phyloP scores from a whole-genome alignment of 1,140 invertebrate species.

The Holotrichia oblita region DNA sequence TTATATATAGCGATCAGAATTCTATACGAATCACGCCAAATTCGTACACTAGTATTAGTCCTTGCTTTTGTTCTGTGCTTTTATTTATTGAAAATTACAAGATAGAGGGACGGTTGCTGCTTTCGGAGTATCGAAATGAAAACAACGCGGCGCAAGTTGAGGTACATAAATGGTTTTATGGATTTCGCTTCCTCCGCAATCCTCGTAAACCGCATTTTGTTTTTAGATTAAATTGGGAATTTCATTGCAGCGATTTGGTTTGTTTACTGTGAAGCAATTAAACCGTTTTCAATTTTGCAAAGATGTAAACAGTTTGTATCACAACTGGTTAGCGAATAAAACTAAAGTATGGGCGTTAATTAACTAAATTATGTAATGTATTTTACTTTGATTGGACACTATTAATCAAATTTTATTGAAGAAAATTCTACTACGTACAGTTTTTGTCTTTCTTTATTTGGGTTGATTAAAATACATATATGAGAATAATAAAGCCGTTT shows the following conservation, averaged over 20 bases:
- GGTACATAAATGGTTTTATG: slow-evolving; percentile 5
- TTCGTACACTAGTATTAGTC: background rate
- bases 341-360: no score
- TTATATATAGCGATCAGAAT: background rate
- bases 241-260: background rate
- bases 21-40: background rate
- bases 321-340: no score
- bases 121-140: background rate
- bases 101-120: background rate
- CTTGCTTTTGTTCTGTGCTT: background rate
- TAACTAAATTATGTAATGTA: no score
- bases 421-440: no score
- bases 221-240: background rate
- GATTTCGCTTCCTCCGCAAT: background rate
- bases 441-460: no score
- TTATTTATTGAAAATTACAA: background rate
- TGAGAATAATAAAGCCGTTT: no score
- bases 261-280: no score
- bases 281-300: no score
- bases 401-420: no score
- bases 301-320: no score
- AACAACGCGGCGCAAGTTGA: background rate
- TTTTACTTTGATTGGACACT: no score
- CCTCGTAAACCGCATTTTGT: background rate
- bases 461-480: no score